Percentiles rank a stretch among this genome's conserved stretches.
These are phyloP conservation scores for Alectura lathami DNA, from an alignment of 2,113 vertebrate genomes.

Conservation along the genomic window DNA sequence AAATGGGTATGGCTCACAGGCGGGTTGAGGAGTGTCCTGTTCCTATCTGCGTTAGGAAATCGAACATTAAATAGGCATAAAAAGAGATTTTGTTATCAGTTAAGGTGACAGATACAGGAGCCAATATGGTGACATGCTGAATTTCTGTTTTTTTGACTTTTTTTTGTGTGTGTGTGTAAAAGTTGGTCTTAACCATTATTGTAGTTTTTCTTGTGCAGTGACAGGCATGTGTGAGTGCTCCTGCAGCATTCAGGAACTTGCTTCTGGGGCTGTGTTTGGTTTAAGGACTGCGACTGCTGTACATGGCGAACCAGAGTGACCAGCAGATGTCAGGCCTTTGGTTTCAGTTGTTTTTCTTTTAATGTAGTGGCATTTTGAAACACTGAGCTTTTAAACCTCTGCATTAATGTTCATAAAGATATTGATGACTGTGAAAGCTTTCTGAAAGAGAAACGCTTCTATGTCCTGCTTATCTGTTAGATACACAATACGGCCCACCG, in stretches of 20 bases:
- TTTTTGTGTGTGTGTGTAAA: not conserved
- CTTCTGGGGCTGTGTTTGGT: not conserved
- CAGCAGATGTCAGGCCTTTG: not conserved
- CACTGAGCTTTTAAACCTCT: not conserved
- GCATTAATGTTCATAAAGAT: not conserved
- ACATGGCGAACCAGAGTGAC: not conserved
- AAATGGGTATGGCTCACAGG: not conserved
- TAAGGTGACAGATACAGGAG: not conserved
- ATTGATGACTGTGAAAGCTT: not conserved
- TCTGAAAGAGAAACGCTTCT: not conserved
- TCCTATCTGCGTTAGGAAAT: not conserved
- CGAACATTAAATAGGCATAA: not conserved
- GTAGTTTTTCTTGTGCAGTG: not conserved
- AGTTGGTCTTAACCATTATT: not conserved
- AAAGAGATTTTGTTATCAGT: not conserved
- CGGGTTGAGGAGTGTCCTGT: not conserved
- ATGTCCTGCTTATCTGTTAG: not conserved
- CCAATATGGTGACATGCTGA: not conserved
- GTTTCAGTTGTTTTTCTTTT: not conserved
- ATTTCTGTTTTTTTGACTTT: not conserved
- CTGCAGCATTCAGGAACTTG: not conserved
- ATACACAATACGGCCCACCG: fast-evolving
- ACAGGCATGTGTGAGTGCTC: not conserved
- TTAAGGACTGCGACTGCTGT: not conserved
- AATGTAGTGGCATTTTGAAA: not conserved